phyloP scores from a whole-genome alignment of 2,888 invertebrate species.

The Hirtodrosophila confusa region DNA sequence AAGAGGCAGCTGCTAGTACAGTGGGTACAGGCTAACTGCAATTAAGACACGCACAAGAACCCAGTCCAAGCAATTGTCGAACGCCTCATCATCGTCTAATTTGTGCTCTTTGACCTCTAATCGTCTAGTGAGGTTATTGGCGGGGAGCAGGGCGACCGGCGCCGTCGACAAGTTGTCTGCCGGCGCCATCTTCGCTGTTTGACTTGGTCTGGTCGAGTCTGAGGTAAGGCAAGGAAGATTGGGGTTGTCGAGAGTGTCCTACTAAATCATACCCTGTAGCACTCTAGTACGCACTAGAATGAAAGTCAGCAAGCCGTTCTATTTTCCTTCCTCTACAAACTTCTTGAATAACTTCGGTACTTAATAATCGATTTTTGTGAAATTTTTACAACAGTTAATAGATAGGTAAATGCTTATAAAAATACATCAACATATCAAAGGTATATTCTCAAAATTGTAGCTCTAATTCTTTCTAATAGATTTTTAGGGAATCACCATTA shows the following conservation, averaged over 20 bases:
- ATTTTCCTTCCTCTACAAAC: too few relatives aligned
- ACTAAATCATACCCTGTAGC: neutral
- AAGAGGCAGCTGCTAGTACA: slow-evolving; percentile 16
- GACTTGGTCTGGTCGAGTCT: slow-evolving; percentile 8
- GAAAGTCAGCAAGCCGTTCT: too few relatives aligned
- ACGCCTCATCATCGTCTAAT: slow-evolving; percentile 30
- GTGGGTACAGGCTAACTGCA: neutral
- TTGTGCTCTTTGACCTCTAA: slow-evolving; percentile 45
- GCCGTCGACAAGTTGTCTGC: slow-evolving; percentile 50
- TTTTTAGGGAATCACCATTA: too few relatives aligned
- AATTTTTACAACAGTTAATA: too few relatives aligned
- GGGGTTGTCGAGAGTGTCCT: neutral
- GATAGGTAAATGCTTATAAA: too few relatives aligned
- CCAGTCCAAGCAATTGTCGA: slow-evolving; percentile 3
- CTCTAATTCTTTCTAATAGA: too few relatives aligned
- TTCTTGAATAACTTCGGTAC: too few relatives aligned
- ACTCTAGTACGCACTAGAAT: too few relatives aligned
- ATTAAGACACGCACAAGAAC: slow-evolving; percentile 13
- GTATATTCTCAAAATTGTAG: too few relatives aligned
- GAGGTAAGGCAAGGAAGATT: neutral
- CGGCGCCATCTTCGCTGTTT: slow-evolving; percentile 29
- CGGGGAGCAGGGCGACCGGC: slow-evolving; percentile 15
- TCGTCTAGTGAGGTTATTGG: neutral
- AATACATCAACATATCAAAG: too few relatives aligned
- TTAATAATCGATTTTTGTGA: too few relatives aligned